phyloP scores from a whole-genome alignment of 2,113 vertebrate genomes.

The Todiramphus chloris region DNA sequence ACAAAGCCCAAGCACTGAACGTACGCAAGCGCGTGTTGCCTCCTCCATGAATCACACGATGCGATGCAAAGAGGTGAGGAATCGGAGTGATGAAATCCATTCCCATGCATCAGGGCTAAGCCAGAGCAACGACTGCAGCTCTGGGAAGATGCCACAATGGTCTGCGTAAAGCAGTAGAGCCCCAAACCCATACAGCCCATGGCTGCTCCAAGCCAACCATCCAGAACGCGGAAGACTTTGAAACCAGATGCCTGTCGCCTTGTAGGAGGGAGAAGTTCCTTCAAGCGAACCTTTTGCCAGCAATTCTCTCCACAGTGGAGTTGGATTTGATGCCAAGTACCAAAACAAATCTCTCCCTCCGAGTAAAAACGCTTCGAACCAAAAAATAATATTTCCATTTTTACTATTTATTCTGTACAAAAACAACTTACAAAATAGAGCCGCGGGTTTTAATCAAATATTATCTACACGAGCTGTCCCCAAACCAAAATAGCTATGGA shows the following conservation, averaged over 20 bases:
- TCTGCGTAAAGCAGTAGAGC: neutral
- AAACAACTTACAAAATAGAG: neutral
- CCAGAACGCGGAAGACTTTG: neutral
- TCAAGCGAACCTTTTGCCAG: neutral
- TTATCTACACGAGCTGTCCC: neutral
- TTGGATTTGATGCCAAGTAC: neutral
- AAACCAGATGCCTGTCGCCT: neutral
- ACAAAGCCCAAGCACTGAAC: neutral
- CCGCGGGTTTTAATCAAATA: neutral
- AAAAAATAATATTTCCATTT: neutral
- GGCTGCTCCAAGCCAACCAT: neutral
- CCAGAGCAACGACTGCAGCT: neutral
- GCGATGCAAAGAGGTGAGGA: neutral
- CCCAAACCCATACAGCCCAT: rapidly evolving
- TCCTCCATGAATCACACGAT: neutral
- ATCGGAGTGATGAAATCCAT: neutral
- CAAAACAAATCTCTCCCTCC: neutral
- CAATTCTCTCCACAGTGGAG: neutral
- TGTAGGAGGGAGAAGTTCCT: neutral
- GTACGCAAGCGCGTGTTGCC: neutral
- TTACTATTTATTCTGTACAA: neutral
- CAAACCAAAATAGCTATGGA: neutral
- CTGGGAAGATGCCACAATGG: neutral
- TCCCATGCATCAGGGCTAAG: neutral
- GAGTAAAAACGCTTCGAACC: neutral